Base-by-base conservation (phyloP, 2,888 invertebrate species). In the Lithosia quadra region DNA sequence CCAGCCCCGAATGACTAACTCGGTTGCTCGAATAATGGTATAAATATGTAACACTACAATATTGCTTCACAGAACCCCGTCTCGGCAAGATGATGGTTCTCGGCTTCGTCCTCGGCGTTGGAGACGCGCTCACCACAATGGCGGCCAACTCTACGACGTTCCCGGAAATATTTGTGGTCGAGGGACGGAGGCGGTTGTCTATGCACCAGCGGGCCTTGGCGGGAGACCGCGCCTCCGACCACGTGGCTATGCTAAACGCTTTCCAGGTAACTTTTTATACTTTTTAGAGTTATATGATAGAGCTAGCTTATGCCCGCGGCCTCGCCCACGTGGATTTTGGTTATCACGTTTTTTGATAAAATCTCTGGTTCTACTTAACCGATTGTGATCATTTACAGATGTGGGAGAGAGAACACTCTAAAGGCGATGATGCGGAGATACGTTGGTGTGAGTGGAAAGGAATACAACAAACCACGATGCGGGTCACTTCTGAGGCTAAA, bases 61-160 rank as follows among this genome's bases (percentile, higher is more conserved):
- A 21, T 9, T 33, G 13, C 8, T 36, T 10, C 18, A 0, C 84
- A 90, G 99, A 99, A 85, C 99, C 99, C 0, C 96, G 99, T 0
- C 95, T 99, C 9, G 99, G 99, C 22, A 99, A 99, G 94, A 99
- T 99, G 98, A 97, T 99, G 96, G 97, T 99, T 43, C 95, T 99
- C 13, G 99, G 99, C n/a, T 97, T 98, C 77, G 97, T 99, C 68
- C 97, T 99, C 84, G 97, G 97, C 76, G 97, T 98, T 73, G 99
- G 98, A 0, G 99, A 99, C 88, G 97, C 99, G 0, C 95, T 99
- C 63, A 97, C 98, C 13, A 98, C 98, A 0, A 98, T 99, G 96
- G 99, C 99, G 0, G 99, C 99, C 18, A 98, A 98, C 90, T 98
- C 98, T 9, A 98, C 99, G 55, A 99, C 99, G 0, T 99, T 99